A percentile compares a stretch with the other conserved stretches of the same genome.
These are phyloP conservation scores for Platyscapa corneri DNA, from an alignment of 1,140 invertebrate species.

Conservation along the genomic window DNA sequence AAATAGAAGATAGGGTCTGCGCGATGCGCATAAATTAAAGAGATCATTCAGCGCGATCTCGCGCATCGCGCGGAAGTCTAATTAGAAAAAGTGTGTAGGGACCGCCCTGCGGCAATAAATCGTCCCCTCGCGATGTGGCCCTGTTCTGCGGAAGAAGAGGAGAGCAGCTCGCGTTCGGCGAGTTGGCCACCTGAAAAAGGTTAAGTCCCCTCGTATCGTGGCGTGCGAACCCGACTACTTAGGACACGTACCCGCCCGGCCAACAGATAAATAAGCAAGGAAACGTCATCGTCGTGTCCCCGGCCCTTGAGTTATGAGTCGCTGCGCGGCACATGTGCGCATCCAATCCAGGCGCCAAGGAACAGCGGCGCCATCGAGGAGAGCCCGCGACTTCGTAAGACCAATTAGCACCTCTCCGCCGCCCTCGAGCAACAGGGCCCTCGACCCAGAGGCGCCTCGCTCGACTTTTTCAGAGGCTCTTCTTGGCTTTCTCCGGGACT, in stretches of 20 bases:
- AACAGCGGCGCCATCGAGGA: conserved; percentile 64
- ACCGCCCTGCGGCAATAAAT: conserved; percentile 21
- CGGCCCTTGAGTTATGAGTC: conserved; percentile 62
- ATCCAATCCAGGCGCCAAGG: conserved; percentile 64
- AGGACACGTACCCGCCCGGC: background rate
- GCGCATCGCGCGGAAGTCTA: background rate
- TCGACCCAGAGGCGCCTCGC: background rate
- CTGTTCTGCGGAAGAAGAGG: background rate
- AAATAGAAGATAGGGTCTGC: too few species aligned
- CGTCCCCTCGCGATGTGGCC: background rate
- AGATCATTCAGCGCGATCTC: conserved; percentile 7
- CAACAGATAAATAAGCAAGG: background rate
- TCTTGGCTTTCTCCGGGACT: too few species aligned
- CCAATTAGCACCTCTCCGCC: conserved; percentile 69
- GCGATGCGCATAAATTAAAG: conserved; percentile 41
- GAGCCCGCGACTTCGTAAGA: conserved; percentile 50
- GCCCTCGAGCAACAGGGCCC: background rate
- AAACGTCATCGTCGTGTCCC: conserved; percentile 1
- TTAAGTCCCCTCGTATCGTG: conserved; percentile 21
- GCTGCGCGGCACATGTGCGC: conserved; percentile 62
- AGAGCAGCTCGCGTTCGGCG: too few species aligned
- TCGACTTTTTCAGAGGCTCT: background rate
- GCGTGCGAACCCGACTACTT: background rate
- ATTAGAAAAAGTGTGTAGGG: conserved; percentile 14
- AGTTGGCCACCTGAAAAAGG: conserved; percentile 39